Base-by-base conservation (phyloP, 2,888 invertebrate species). In the Andricus quercusramuli region DNA sequence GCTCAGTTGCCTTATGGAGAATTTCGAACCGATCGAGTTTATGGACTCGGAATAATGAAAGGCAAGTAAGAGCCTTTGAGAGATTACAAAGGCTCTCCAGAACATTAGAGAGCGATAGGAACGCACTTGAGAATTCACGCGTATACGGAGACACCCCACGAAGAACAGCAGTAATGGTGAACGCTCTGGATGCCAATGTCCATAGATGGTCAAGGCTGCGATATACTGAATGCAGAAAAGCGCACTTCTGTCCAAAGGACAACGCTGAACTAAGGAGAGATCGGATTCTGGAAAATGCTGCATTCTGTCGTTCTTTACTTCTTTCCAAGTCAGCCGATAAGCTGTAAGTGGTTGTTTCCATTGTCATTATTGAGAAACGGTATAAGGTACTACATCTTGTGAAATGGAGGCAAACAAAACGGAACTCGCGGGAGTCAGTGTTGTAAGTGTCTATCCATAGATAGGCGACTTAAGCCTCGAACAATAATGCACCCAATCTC, bases 181-280 rank as follows among this genome's bases (percentile, higher is more conserved):
- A 37, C 70, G 83, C 67, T 70, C 67, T 66, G 79, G 80, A 83
- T 82, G 68, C 83, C 83, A 70, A 82, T 82, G 51, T 51, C 83
- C 82, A 80, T 83, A 82, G 80, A 79, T 59, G 80, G 82, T 32
- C 67, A 77, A 79, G 70, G 74, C 65, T 25, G 74, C 77, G 77
- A 74, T 74, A 59, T 74, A 80, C 65, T 68, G 76, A 62, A 62
- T 81, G 80, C 79, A 79, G 79, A 78, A 81, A 76, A 79, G 65
- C 65, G 79, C 68, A 81, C 78, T 81, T 77, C 44, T 65, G 77
- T 65, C 74, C 15, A 74, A 74, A 74, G 56, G 74, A 74, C 74
- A 74, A 32, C 51, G 32, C 56, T 74, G n/a, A 56, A 32, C n/a
- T 56, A 74, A 56, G 20, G 74, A 74, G 74, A 74, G 74, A 74